These are phyloP conservation scores for Clarias macrocephalus DNA, from an alignment of 2,113 vertebrate species.

Conservation along the genomic window DNA sequence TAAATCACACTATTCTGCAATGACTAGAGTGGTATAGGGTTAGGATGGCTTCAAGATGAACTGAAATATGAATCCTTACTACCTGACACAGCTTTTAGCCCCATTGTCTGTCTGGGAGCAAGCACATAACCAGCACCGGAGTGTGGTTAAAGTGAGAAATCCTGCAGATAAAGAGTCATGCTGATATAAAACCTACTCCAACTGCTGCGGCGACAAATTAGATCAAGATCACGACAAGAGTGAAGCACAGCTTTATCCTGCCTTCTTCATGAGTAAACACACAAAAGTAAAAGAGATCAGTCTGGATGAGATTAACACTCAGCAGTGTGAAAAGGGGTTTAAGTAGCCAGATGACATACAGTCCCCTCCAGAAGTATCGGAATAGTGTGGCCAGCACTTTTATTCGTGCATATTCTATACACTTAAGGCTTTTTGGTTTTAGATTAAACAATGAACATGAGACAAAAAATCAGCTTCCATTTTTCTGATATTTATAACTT, in stretches of 20 bases:
- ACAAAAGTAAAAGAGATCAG: background rate
- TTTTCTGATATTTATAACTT: background rate
- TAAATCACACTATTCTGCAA: background rate
- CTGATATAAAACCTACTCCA: slow-evolving; percentile 25
- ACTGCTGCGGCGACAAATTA: slow-evolving; percentile 28
- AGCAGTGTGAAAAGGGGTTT: background rate
- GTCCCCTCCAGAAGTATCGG: background rate
- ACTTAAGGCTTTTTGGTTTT: background rate
- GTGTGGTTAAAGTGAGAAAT: slow-evolving; percentile 6
- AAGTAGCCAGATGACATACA: background rate
- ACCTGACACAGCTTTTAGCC: background rate
- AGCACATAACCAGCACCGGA: background rate
- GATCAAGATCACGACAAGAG: slow-evolving; percentile 20
- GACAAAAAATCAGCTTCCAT: background rate
- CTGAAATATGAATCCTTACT: background rate
- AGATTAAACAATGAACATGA: background rate
- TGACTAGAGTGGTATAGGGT: background rate
- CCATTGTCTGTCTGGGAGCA: background rate
- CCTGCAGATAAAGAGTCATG: background rate
- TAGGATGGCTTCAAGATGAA: background rate
- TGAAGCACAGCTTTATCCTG: slow-evolving; percentile 5
- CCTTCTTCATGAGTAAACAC: slow-evolving; percentile 15
- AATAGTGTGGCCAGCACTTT: background rate
- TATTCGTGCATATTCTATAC: background rate
- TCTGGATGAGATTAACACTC: background rate